Evolutionary conservation across 2,888 invertebrate species (phyloP), one percentile per base, ranked within the genome.

Genomic region (Neelides folsomi): DNA sequence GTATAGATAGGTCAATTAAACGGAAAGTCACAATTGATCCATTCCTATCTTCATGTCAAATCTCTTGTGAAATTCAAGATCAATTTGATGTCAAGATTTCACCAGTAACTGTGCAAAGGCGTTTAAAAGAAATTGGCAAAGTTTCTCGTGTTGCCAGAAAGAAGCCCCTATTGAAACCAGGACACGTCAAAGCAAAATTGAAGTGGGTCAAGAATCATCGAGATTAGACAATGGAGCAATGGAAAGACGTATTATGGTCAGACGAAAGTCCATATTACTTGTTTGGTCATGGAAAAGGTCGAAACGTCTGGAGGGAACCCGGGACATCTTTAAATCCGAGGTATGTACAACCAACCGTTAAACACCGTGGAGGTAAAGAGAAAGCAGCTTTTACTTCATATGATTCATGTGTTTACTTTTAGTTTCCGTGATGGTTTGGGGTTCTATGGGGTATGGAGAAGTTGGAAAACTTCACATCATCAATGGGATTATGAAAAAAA

Each of bases 241-340:
- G 49, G 49, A 44, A 44, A 4, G 6, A 12, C 1, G 36, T 53
- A 19, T 34, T 53, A 12, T 53, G 53, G 53, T 34, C 37, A 15
- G 53, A 53, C 18, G 53, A n/a, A n/a, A 53, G 37, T 47, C 49
- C 38, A 39, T 27, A 48, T 13, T 49, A 49, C 39, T 15, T 53
- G 9, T 49, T 44, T 39, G 49, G 53, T 10, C 15, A 49, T 3
- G 49, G 44, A 45, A 45, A 45, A 3, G 19, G 34, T 9, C 34
- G 19, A 13, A 15, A 35, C 4, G 50, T 50, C 1, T 47, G 41
- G 41, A 44, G 47, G 27, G 45, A 49, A 34, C 13, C 12, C 10
- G 40, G 42, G 5, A 45, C 42, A 34, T 42, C 51, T 18, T 44
- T 54, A 10, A 37, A 54, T 44, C 9, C 47, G 12, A 27, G n/a